Percentiles rank a stretch among this genome's conserved stretches.
These are phyloP conservation scores for Conopomorpha cramerella DNA, from an alignment of 1,140 invertebrate species.

Conservation along the genomic window DNA sequence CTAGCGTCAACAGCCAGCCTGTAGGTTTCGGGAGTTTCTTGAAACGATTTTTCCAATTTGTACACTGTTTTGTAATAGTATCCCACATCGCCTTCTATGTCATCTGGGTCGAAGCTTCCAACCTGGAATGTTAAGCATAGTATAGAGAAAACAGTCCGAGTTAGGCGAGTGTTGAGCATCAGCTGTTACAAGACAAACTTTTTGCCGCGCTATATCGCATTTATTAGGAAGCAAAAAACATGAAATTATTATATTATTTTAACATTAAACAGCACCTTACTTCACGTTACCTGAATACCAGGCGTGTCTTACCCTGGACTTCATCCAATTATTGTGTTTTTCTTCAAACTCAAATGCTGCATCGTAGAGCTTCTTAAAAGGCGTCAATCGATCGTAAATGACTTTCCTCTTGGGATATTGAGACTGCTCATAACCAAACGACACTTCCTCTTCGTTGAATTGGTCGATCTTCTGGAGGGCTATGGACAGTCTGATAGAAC, in stretches of 20 bases:
- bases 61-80: slow-evolving; percentile 81
- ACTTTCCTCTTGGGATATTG: slow-evolving; percentile 84
- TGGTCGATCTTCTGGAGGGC: slow-evolving; percentile 84
- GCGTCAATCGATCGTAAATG: slow-evolving; percentile 74
- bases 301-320: slow-evolving; percentile 65
- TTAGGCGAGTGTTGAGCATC: too few relatives aligned
- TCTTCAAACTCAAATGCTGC: slow-evolving; percentile 83
- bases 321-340: slow-evolving; percentile 84
- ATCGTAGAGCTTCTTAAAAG: slow-evolving; percentile 90
- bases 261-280: too few relatives aligned
- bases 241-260: slow-evolving; percentile 5
- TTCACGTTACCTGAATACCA: too few relatives aligned
- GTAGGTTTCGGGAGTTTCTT: slow-evolving; percentile 68
- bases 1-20: slow-evolving; percentile 69
- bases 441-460: slow-evolving; percentile 90
- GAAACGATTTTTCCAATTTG: slow-evolving; percentile 88
- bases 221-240: too few relatives aligned
- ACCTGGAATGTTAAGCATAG: too few relatives aligned
- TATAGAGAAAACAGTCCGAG: too few relatives aligned
- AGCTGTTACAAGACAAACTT: not conserved
- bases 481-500: slow-evolving; percentile 44
- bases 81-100: slow-evolving; percentile 82
- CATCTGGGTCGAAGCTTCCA: slow-evolving; percentile 84
- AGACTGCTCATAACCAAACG: slow-evolving; percentile 88
- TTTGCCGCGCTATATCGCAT: too few relatives aligned